phyloP scores from a whole-genome alignment of 2,797 vertebrate genomes.

The Choloepus didactylus region DNA sequence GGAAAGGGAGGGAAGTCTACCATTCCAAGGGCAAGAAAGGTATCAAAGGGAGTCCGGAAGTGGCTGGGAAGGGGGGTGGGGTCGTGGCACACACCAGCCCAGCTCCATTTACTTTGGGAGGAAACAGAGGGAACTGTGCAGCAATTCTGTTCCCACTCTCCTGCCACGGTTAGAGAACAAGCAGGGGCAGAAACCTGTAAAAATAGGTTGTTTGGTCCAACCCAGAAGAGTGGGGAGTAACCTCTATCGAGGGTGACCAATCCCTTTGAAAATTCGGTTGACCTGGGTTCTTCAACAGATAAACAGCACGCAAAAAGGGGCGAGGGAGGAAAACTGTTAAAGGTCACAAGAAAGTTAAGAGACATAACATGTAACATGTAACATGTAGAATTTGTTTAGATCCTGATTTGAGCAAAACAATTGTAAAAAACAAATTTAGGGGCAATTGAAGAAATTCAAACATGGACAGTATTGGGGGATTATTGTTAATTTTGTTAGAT shows the following conservation, averaged over 20 bases:
- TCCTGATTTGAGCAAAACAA: constrained; percentile 13
- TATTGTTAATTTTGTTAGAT: not conserved
- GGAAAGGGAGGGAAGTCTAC: not conserved
- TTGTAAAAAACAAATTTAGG: not conserved
- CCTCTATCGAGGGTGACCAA: not conserved
- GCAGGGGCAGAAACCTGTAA: not conserved
- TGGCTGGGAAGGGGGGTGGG: no score
- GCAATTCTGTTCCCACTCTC: not conserved
- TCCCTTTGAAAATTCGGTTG: not conserved
- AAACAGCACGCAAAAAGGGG: not conserved
- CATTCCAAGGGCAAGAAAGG: not conserved
- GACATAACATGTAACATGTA: not conserved
- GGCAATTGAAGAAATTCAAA: not conserved
- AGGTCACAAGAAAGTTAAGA: not conserved
- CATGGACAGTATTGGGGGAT: not conserved
- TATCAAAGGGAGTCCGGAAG: not conserved
- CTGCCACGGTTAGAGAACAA: not conserved
- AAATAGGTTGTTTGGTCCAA: not conserved
- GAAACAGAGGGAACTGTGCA: not conserved
- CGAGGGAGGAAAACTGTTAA: not conserved
- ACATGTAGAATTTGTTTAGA: not conserved
- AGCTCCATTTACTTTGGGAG: not conserved
- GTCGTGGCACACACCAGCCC: not conserved
- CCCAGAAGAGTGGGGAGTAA: not conserved
- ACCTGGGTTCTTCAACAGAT: not conserved